Conservation (phyloP, 2,113 vertebrate genomes). For the Rhinopithecus roxellana region DNA sequence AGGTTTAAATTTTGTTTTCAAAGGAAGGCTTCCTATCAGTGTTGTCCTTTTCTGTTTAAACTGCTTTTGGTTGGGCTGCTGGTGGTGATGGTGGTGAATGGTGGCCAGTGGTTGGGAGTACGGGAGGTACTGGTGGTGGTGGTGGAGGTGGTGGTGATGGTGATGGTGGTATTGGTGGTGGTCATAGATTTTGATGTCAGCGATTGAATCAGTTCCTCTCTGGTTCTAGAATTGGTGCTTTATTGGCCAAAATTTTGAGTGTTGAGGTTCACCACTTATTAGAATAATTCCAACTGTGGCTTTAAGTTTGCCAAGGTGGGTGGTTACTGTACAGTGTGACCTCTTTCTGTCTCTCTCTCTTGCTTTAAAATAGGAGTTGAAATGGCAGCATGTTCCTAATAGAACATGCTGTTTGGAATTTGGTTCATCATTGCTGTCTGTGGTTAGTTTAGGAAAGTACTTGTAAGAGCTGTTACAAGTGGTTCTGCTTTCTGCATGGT, state of each 20-base stretch:
- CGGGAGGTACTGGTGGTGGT: no score
- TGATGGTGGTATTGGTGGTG: not conserved
- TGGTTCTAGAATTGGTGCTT: conserved; percentile 19
- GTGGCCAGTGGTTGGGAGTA: not conserved
- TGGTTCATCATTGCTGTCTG: not conserved
- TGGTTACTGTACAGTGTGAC: conserved; percentile 14
- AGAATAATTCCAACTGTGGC: conserved; percentile 37
- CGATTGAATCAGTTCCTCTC: not conserved
- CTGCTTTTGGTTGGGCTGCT: not conserved
- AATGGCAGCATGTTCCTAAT: conserved; percentile 15
- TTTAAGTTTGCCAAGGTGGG: conserved; percentile 51
- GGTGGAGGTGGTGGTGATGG: not conserved
- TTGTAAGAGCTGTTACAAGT: conserved; percentile 60
- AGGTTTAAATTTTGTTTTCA: conserved; percentile 24
- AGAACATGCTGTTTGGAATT: conserved; percentile 42
- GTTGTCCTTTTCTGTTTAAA: conserved; percentile 10
- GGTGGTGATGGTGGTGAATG: not conserved
- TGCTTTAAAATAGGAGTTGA: conserved; percentile 40
- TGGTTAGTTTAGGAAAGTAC: conserved; percentile 28
- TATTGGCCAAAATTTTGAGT: conserved; percentile 31
- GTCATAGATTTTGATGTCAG: not conserved
- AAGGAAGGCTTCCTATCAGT: conserved; percentile 15
- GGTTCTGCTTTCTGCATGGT: conserved; percentile 22
- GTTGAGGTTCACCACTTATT: conserved; percentile 28
- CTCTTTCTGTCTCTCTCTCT: not conserved